A percentile compares a stretch with the other conserved stretches of the same genome.
Evolutionary conservation across 1,140 invertebrate species (phyloP).

Genomic region (Drosophila murphyi): DNA sequence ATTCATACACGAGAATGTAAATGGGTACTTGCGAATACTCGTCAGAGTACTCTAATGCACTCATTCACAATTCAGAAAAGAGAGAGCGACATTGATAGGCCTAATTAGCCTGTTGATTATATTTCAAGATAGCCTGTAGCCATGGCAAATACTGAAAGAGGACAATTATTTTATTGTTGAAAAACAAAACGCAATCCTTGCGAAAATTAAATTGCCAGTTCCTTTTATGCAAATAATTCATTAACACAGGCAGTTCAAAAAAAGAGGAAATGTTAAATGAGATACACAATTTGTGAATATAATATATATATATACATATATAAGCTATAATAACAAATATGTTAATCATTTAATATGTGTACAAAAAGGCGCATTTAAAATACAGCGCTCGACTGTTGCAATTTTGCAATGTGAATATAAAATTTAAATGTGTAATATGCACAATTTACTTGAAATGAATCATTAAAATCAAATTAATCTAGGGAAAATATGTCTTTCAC

Average conservation of each 20-base stretch:
- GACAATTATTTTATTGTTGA: not conserved
- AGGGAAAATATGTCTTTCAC: not conserved
- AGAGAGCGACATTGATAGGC: not conserved
- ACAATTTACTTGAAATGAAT: not conserved
- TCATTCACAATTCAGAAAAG: not conserved
- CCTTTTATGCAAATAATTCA: not conserved
- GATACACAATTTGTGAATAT: not conserved
- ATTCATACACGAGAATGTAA: not conserved
- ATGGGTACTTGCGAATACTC: not conserved
- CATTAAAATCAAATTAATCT: not conserved
- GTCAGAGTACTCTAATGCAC: conserved; percentile 3
- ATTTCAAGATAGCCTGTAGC: not conserved
- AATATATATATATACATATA: not conserved
- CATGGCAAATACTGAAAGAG: not conserved
- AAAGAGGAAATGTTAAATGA: not conserved
- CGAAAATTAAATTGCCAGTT: not conserved
- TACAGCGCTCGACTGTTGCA: no score
- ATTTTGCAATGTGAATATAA: not conserved
- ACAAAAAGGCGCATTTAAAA: no score
- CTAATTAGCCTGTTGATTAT: conserved; percentile 29
- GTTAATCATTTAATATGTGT: not conserved
- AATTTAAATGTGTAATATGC: not conserved
- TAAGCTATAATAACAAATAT: conserved; percentile 3
- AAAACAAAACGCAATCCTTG: no score
- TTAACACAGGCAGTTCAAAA: not conserved